Evolutionary conservation across 2,797 vertebrate species (phyloP).

Genomic region (Spinus pinus): DNA sequence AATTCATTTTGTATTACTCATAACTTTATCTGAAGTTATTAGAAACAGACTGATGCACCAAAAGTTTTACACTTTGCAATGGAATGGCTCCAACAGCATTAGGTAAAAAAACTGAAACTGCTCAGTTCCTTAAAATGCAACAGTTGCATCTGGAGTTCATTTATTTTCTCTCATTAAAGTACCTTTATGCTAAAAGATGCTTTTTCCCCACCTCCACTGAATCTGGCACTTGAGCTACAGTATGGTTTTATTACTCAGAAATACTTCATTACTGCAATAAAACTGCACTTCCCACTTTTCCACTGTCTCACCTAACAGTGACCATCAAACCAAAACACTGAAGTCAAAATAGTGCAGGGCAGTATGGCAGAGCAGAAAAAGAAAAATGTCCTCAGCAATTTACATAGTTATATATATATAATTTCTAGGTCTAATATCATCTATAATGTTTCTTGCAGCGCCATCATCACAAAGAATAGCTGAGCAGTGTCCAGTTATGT

Average conservation of each 20-base stretch:
- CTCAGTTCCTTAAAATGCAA: neutral
- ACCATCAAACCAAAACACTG: neutral
- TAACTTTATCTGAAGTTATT: neutral
- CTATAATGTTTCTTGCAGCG: neutral
- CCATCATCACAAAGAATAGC: neutral
- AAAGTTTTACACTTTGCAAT: neutral
- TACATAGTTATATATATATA: neutral
- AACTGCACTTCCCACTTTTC: conserved; percentile 1
- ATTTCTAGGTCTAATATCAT: neutral
- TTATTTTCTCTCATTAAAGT: neutral
- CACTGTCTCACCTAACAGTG: neutral
- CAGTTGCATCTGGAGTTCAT: neutral
- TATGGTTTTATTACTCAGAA: neutral
- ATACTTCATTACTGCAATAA: conserved; percentile 3
- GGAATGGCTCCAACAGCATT: neutral
- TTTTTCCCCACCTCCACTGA: accelerated
- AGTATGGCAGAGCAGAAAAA: neutral
- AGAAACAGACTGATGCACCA: neutral
- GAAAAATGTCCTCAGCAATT: neutral
- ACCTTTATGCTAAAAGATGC: neutral
- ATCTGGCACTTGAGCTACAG: neutral
- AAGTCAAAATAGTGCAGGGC: neutral
- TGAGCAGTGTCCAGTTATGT: neutral
- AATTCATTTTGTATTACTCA: neutral
- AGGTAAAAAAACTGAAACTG: neutral